phyloP scores from a whole-genome alignment of 2,888 invertebrate genomes.

The Agonum fuliginosum region DNA sequence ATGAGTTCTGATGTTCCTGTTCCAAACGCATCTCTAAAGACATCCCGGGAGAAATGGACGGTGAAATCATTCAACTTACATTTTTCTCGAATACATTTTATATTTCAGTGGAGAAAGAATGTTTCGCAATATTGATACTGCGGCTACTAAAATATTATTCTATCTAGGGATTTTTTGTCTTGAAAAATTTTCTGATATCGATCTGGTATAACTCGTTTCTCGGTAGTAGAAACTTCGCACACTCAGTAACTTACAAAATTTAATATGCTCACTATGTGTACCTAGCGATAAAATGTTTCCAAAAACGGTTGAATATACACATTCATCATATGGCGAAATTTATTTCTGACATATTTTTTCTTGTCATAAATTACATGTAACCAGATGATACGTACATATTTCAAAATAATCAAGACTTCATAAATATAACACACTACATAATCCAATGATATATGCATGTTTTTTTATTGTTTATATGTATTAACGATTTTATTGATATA shows the following conservation, averaged over 20 bases:
- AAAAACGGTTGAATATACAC: neutral
- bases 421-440: too few relatives aligned
- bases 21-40: neutral
- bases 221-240: conserved; percentile 5
- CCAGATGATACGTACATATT: neutral
- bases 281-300: conserved; percentile 10
- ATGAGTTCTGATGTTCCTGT: neutral
- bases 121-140: conserved; percentile 13
- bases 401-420: too few relatives aligned
- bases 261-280: conserved; percentile 31
- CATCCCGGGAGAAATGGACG: neutral
- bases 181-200: neutral
- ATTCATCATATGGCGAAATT: conserved; percentile 12
- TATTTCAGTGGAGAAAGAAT: conserved; percentile 17
- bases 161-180: conserved; percentile 27
- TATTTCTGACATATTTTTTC: neutral
- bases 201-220: too few relatives aligned
- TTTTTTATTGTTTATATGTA: too few relatives aligned
- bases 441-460: too few relatives aligned
- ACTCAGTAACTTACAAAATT: conserved; percentile 6
- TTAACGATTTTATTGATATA: too few relatives aligned
- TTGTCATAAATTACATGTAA: neutral
- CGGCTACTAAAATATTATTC: conserved; percentile 36
- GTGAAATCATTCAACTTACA: conserved; percentile 25
- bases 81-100: conserved; percentile 18